phyloP scores from a whole-genome alignment of 2,888 invertebrate species.

The Drosophila kambysellisi region DNA sequence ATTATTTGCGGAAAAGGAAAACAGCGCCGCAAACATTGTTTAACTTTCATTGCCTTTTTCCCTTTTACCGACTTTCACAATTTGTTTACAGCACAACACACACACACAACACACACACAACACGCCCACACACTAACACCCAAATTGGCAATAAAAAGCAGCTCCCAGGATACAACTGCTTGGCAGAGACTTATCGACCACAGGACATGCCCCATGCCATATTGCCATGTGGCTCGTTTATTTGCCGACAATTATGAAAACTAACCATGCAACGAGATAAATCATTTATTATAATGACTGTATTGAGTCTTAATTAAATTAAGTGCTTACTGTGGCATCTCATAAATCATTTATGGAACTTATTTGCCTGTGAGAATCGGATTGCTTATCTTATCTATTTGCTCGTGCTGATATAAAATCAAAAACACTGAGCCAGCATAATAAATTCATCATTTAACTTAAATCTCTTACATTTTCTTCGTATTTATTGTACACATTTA shows the following conservation, averaged over 20 bases:
- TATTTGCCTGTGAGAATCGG: not conserved
- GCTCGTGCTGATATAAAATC: not conserved
- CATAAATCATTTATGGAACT: slow-evolving; percentile 4
- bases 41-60: slow-evolving; percentile 66
- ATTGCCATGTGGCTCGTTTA: slow-evolving; percentile 18
- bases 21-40: slow-evolving; percentile 71
- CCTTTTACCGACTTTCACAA: slow-evolving; percentile 21
- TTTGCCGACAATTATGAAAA: slow-evolving; percentile 12
- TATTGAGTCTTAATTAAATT: slow-evolving; percentile 6
- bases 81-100: slow-evolving; percentile 37
- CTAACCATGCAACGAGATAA: slow-evolving; percentile 30
- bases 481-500: not conserved
- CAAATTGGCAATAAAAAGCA: slow-evolving; percentile 62
- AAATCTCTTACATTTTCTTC: not conserved
- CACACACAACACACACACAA: slow-evolving; percentile 8
- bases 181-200: slow-evolving; percentile 35
- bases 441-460: not conserved
- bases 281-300: slow-evolving; percentile 15
- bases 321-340: not conserved
- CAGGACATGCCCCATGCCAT: not conserved
- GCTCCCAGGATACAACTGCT: slow-evolving; percentile 26
- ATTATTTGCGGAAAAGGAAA: slow-evolving; percentile 73
- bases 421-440: not conserved
- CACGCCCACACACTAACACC: slow-evolving; percentile 3
- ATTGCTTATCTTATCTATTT: not conserved